Evolutionary conservation across 2,888 invertebrate species (phyloP).

Genomic region (Dugesia japonica): DNA sequence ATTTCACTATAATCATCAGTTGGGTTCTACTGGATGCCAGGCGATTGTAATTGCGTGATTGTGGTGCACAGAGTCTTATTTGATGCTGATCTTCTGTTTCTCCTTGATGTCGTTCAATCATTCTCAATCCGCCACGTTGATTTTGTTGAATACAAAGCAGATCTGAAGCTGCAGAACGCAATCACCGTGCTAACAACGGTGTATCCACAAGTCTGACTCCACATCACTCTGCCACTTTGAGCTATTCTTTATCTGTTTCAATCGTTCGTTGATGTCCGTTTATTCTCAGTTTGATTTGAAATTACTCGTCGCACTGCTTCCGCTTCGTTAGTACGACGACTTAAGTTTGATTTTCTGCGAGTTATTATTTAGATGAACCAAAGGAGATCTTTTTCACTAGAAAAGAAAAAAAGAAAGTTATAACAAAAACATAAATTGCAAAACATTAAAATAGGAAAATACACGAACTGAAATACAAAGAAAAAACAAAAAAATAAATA

Average conservation of each 20-base stretch:
- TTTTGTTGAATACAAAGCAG: slow-evolving; percentile 27
- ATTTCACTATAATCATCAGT: too few species aligned
- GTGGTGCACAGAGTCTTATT: too few species aligned
- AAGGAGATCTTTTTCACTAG: background rate
- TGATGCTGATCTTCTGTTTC: slow-evolving; percentile 32
- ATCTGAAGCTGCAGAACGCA: slow-evolving; percentile 26
- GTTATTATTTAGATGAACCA: background rate
- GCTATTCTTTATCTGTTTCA: slow-evolving; percentile 33
- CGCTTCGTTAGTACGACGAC: background rate
- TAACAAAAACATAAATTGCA: background rate
- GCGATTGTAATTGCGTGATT: background rate
- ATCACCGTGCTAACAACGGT: background rate
- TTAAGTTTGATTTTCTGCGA: background rate
- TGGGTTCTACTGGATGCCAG: too few species aligned
- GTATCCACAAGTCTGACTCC: slow-evolving; percentile 31
- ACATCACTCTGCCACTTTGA: slow-evolving; percentile 29
- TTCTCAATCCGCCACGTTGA: slow-evolving; percentile 24
- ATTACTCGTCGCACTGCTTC: background rate
- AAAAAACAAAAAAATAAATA: background rate
- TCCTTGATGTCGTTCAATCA: slow-evolving; percentile 28
- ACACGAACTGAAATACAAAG: too few species aligned
- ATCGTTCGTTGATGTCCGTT: slow-evolving; percentile 23
- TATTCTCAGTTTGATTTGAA: slow-evolving; percentile 31
- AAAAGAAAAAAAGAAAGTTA: background rate
- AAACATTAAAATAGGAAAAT: too few species aligned